Evolutionary conservation across 2,113 vertebrate genomes (phyloP).

Genomic region (Andinoacara biseriatus): DNA sequence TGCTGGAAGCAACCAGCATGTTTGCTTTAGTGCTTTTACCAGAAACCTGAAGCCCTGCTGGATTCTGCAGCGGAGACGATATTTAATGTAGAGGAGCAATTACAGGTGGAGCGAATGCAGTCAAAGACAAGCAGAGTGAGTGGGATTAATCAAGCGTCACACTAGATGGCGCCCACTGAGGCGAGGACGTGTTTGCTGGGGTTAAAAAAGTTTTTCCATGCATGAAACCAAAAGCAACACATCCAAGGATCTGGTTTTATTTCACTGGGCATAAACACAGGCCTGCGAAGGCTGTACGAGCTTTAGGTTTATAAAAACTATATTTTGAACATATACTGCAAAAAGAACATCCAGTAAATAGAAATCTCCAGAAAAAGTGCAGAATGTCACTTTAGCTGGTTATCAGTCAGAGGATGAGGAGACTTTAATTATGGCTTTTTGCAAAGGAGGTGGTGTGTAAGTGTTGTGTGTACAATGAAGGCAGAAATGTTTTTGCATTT

Average conservation of each 20-base stretch:
- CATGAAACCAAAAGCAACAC: not conserved
- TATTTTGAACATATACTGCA: not conserved
- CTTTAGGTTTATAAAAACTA: not conserved
- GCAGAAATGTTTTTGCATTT: not conserved
- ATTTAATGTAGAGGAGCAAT: not conserved
- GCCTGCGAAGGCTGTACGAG: not conserved
- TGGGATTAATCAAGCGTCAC: not conserved
- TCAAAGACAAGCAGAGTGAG: not conserved
- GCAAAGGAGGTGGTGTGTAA: not conserved
- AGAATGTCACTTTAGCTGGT: not conserved
- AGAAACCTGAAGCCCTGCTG: conserved; percentile 79
- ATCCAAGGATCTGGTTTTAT: not conserved
- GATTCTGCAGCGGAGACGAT: not conserved
- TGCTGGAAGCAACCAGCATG: conserved; percentile 76
- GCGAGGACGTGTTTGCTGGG: not conserved
- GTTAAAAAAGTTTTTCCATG: not conserved
- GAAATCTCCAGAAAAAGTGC: not conserved
- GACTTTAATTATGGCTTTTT: not conserved
- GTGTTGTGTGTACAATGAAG: not conserved
- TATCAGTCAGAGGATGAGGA: not conserved
- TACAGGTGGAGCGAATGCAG: not conserved
- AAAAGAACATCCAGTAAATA: not conserved
- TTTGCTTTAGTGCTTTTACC: conserved; percentile 83
- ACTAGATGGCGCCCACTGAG: not conserved
- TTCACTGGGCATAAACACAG: not conserved